These are phyloP conservation scores for Poeciliopsis prolifica DNA, from an alignment of 2,113 vertebrate genomes.

Conservation along the genomic window DNA sequence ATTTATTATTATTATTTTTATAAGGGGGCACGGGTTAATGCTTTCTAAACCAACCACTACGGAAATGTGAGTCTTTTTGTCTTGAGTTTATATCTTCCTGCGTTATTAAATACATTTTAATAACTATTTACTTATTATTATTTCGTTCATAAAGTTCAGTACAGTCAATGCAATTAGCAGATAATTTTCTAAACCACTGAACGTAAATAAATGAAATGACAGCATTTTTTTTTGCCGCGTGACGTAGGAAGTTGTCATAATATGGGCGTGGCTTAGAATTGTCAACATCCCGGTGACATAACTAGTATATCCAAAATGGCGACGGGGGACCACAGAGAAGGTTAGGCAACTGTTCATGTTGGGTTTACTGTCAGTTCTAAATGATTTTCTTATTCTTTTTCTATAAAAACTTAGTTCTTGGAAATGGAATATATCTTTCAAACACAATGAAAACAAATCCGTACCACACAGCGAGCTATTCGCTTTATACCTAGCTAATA, in stretches of 20 bases:
- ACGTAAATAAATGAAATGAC: slow-evolving; percentile 31
- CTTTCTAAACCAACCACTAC: not conserved
- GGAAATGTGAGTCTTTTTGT: not conserved
- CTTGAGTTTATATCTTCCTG: not conserved
- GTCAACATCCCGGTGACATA: slow-evolving; percentile 76
- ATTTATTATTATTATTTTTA: too few species aligned
- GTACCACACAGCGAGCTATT: not conserved
- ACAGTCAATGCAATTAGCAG: not conserved
- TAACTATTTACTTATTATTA: not conserved
- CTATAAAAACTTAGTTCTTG: too few species aligned
- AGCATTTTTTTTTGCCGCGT: slow-evolving; percentile 34
- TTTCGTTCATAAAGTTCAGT: not conserved
- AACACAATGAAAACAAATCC: too few species aligned
- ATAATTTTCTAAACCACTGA: slow-evolving; percentile 12
- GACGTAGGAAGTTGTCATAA: slow-evolving; percentile 70
- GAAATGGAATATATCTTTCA: too few species aligned
- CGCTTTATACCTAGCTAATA: not conserved
- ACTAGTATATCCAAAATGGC: slow-evolving; percentile 80
- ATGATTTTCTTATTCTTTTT: too few species aligned
- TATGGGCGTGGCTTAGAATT: slow-evolving; percentile 60
- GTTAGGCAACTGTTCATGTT: slow-evolving; percentile 57
- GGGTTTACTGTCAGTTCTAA: not conserved
- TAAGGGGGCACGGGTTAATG: not conserved
- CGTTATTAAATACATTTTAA: not conserved
- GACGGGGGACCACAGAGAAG: slow-evolving; percentile 74